A percentile compares a stretch with the other conserved stretches of the same genome.
phyloP scores from a whole-genome alignment of 2,113 vertebrate genomes.

The Malurus elegans region DNA sequence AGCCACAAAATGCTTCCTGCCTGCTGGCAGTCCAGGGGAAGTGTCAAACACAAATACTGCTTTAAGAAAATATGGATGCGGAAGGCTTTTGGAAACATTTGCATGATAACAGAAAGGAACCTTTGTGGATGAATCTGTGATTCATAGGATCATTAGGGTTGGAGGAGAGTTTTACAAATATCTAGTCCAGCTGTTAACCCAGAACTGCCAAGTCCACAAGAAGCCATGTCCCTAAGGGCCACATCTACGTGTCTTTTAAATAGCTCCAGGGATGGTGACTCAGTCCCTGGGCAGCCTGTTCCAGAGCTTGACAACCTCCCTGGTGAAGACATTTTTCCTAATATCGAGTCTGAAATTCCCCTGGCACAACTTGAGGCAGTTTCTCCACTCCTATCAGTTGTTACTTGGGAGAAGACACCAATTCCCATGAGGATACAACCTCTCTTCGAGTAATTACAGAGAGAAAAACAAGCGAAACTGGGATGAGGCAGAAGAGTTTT shows the following conservation, averaged over 20 bases:
- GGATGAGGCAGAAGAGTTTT: not conserved
- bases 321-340: not conserved
- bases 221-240: not conserved
- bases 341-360: not conserved
- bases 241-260: accelerated
- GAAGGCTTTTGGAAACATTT: not conserved
- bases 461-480: not conserved
- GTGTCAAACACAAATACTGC: not conserved
- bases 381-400: not conserved
- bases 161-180: not conserved
- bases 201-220: not conserved
- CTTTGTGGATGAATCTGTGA: not conserved
- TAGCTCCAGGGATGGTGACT: not conserved
- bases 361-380: not conserved
- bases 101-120: not conserved
- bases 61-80: not conserved
- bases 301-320: not conserved
- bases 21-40: not conserved
- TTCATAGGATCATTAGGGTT: not conserved
- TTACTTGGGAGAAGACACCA: not conserved
- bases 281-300: not conserved
- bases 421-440: accelerated
- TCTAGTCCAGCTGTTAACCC: accelerated
- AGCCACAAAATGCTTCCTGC: not conserved
- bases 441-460: not conserved